A percentile compares a stretch with the other conserved stretches of the same genome.
Conservation (phyloP, 2,113 vertebrate species). For the Caranx melampygus region DNA sequence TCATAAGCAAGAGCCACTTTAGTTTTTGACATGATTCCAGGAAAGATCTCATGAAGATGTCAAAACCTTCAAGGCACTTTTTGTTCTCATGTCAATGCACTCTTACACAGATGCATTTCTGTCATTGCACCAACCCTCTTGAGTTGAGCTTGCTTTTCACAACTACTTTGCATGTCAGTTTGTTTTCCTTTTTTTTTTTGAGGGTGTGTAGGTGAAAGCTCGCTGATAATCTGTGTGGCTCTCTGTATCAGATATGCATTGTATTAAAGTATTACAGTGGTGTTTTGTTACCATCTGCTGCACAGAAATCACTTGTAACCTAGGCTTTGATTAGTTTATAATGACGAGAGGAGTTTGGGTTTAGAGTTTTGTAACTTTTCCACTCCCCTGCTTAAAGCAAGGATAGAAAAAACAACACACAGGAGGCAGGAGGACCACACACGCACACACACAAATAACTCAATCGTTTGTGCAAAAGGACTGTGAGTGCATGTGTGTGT, state of each 20-base stretch:
- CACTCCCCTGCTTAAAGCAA: slow-evolving; percentile 23
- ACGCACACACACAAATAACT: slow-evolving; percentile 47
- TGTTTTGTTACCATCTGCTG: not conserved
- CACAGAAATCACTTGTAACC: not conserved
- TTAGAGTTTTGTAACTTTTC: slow-evolving; percentile 21
- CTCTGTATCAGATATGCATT: not conserved
- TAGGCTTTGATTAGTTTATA: not conserved
- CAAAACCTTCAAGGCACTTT: slow-evolving; percentile 6
- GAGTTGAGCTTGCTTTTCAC: not conserved
- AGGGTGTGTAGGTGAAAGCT: slow-evolving; percentile 28
- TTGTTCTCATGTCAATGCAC: slow-evolving; percentile 11
- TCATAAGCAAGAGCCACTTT: slow-evolving; percentile 17
- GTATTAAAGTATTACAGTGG: not conserved
- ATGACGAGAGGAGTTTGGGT: slow-evolving; percentile 1
- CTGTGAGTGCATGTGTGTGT: slow-evolving; percentile 47
- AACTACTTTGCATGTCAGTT: slow-evolving; percentile 30
- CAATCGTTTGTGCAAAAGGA: slow-evolving; percentile 52
- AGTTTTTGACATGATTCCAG: slow-evolving; percentile 43
- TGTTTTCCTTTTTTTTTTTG: slow-evolving; percentile 44
- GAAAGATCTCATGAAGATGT: slow-evolving; percentile 62
- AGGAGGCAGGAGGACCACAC: slow-evolving; percentile 59
- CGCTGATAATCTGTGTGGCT: slow-evolving; percentile 13
- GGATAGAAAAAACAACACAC: slow-evolving; percentile 35
- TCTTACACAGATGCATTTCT: slow-evolving; percentile 10
- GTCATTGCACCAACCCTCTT: not conserved